Base-by-base conservation (phyloP, 2,113 vertebrate genomes). In the Thunnus maccoyii region DNA sequence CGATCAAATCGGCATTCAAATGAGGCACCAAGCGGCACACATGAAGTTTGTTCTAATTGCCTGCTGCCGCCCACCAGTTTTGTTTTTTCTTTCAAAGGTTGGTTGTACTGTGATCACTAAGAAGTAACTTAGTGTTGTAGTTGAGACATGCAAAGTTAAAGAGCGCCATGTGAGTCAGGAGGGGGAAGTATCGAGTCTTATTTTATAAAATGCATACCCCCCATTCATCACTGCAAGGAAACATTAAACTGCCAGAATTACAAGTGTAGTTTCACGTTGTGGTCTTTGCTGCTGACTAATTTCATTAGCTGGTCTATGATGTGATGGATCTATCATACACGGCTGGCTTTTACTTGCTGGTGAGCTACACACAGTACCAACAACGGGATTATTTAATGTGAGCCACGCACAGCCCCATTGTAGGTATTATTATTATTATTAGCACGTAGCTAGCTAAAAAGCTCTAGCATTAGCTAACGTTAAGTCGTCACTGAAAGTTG, bases 361-460 rank as follows among this genome's bases (percentile, higher is more conserved):
- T n/a, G 5, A 47, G 20, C 1, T 20, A 22, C 32, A 62, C 20
- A 60, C 22, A 4, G 5, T 32, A 55, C n/a, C 46, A 30, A 27
- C 50, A 14, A 2, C 7, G 11, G 50, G 56, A 84, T 47, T 47
- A 32, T 46, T 48, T 13, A 22, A 15, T 27, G 17, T 16, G 27
- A 32, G 14, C 25, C 32, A 46, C 18, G 22, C 20, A 54, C 1
- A 17, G 9, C 47, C 30, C 18, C 18, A 0, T 12, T 52, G 82
- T 57, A 14, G 20, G 14, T 68, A 64, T 32, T 65, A 50, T 56
- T 67, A 68, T 36, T 36, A 41, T 41, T 8, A 41, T 41, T 41
- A 41, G 57, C 76, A 83, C 17, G 41, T 22, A 63, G 69, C 58
- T 62, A 30, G 46, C 51, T 27, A 44, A 15, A 50, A 50, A 47